Evolutionary conservation across 2,797 vertebrate genomes (phyloP).

Genomic region (Coregonus sp.): DNA sequence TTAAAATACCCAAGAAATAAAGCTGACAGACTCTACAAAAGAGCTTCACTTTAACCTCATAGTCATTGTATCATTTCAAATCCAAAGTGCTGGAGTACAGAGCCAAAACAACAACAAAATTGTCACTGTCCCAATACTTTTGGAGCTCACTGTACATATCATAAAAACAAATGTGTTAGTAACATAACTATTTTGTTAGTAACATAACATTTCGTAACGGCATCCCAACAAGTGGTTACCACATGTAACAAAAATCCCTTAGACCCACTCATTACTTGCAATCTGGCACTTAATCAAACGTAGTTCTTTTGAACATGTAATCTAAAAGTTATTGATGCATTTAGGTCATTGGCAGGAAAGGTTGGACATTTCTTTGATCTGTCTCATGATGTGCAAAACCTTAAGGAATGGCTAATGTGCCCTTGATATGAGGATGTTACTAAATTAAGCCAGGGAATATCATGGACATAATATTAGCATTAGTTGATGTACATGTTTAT

Average conservation of each 20-base stretch:
- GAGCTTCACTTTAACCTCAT: too few species aligned
- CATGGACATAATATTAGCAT: slow-evolving; percentile 25
- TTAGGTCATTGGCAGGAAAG: slow-evolving; percentile 75
- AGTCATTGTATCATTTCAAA: too few species aligned
- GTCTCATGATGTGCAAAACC: slow-evolving; percentile 65
- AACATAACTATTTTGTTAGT: not conserved
- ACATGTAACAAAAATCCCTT: not conserved
- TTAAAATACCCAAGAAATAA: too few species aligned
- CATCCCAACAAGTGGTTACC: not conserved
- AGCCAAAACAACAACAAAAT: too few species aligned
- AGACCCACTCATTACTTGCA: slow-evolving; percentile 23
- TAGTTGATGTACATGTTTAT: slow-evolving; percentile 43
- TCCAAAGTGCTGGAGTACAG: too few species aligned
- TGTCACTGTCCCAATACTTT: too few species aligned
- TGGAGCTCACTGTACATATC: too few species aligned
- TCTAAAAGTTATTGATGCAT: slow-evolving; percentile 49
- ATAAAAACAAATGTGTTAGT: not conserved
- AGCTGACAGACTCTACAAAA: too few species aligned
- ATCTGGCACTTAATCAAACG: slow-evolving; percentile 29
- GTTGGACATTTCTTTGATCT: slow-evolving; percentile 59
- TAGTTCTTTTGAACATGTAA: not conserved
- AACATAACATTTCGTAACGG: not conserved
- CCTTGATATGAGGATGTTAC: slow-evolving; percentile 69
- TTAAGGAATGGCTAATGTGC: slow-evolving; percentile 79
- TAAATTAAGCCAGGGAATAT: slow-evolving; percentile 68